Conservation (phyloP, 92 coral and sea anemone genomes). For the Palythoa caribaeorum region DNA sequence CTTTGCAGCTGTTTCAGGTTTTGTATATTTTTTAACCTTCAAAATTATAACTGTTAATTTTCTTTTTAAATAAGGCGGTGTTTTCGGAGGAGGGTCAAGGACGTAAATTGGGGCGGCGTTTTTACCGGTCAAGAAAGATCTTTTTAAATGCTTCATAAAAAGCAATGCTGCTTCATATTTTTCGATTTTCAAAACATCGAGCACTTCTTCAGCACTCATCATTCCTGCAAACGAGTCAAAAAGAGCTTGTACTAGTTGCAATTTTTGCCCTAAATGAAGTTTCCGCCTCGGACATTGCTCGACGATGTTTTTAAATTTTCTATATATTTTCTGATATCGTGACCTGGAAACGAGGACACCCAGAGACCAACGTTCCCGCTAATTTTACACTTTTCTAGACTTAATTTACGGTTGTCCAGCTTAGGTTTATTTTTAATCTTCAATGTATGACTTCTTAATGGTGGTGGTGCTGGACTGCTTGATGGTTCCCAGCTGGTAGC, state of each 20-base stretch:
- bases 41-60: constrained; percentile 5
- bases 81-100: constrained; percentile 6
- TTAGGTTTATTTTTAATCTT: too few relatives aligned
- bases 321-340: too few relatives aligned
- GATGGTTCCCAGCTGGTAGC: too few relatives aligned
- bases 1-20: background rate
- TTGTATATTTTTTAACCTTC: background rate
- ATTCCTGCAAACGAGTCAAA: constrained; percentile 9
- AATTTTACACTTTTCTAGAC: too few relatives aligned
- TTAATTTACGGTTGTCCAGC: too few relatives aligned
- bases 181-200: background rate
- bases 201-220: constrained; percentile 20
- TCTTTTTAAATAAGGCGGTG: background rate
- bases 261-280: background rate
- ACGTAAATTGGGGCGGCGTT: background rate
- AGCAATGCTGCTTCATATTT: background rate
- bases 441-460: too few relatives aligned
- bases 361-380: too few relatives aligned
- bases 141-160: constrained; percentile 18
- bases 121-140: background rate
- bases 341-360: too few relatives aligned
- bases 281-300: too few relatives aligned
- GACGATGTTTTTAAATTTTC: too few relatives aligned
- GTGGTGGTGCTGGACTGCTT: too few relatives aligned
- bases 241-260: constrained; percentile 5